Conservation (phyloP, 2,113 vertebrate species). For the Tor tambroides region DNA sequence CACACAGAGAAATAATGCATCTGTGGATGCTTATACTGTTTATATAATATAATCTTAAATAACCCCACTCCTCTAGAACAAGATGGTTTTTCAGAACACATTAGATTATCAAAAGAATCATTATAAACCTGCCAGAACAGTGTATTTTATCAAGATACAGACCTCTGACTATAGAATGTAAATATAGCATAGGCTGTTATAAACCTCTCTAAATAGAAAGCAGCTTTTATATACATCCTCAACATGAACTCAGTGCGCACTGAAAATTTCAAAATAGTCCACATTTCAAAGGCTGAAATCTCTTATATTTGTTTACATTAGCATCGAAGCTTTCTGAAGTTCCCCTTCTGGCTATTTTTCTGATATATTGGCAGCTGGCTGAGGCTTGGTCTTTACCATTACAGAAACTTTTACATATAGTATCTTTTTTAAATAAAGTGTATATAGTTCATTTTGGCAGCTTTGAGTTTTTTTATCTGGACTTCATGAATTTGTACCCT, state of each 20-base stretch:
- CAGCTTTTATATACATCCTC: constrained; percentile 33
- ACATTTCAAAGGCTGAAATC: not conserved
- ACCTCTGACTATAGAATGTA: constrained; percentile 33
- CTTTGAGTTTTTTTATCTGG: not conserved
- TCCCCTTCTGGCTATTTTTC: not conserved
- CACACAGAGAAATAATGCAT: constrained; percentile 20
- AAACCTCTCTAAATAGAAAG: not conserved
- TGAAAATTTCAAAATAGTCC: not conserved
- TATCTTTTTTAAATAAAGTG: constrained; percentile 33
- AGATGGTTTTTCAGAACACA: not conserved
- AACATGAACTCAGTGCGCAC: not conserved
- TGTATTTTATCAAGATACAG: constrained; percentile 19
- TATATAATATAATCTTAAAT: constrained; percentile 7
- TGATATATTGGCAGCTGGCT: constrained; percentile 38
- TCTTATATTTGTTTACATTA: constrained; percentile 9
- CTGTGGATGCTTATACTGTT: constrained; percentile 24
- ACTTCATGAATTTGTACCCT: not conserved
- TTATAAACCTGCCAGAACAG: constrained; percentile 27
- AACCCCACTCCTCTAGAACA: not conserved
- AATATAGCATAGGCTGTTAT: constrained; percentile 26
- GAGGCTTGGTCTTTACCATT: not conserved
- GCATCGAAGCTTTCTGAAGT: not conserved
- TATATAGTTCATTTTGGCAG: constrained; percentile 23
- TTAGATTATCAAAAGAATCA: not conserved
- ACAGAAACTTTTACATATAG: constrained; percentile 9